A percentile compares a stretch with the other conserved stretches of the same genome.
Evolutionary conservation across 2,888 invertebrate species (phyloP).

Genomic region (Phytoseiulus persimilis): DNA sequence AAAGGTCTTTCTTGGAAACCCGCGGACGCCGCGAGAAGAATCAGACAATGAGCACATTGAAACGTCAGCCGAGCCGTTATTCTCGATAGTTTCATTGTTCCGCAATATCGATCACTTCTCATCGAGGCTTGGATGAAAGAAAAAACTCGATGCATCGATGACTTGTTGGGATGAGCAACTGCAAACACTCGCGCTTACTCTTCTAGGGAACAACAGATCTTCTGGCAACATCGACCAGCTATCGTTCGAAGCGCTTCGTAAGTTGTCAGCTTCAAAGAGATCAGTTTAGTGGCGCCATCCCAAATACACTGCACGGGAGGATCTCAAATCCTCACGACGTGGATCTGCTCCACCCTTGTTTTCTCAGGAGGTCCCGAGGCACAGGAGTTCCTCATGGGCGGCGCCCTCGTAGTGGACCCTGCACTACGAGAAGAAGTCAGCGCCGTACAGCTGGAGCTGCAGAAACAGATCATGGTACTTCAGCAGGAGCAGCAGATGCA

Average conservation of each 20-base stretch:
- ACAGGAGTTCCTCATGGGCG: not conserved
- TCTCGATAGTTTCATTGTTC: not conserved
- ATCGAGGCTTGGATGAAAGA: not conserved
- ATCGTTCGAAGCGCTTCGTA: not conserved
- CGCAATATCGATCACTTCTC: not conserved
- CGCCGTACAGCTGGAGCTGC: constrained; percentile 22
- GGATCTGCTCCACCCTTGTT: not conserved
- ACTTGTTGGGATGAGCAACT: not conserved
- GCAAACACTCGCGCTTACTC: not conserved
- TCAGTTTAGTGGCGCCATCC: too few species aligned
- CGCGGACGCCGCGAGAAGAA: not conserved
- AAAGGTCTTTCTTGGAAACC: not conserved
- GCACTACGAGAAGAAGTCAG: constrained; percentile 23
- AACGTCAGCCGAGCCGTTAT: not conserved
- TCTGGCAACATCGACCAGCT: not conserved
- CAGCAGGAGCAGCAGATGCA: constrained; percentile 26
- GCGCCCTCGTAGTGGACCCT: constrained; percentile 15
- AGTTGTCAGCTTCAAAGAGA: too few species aligned
- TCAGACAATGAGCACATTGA: not conserved
- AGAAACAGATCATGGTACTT: constrained; percentile 27
- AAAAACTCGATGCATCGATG: not conserved
- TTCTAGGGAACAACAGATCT: not conserved
- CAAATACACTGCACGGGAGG: too few species aligned
- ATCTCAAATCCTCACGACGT: too few species aligned
- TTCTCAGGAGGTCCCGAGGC: not conserved